Conservation (phyloP, 2,113 vertebrate genomes). For the Odobenus rosmarus region DNA sequence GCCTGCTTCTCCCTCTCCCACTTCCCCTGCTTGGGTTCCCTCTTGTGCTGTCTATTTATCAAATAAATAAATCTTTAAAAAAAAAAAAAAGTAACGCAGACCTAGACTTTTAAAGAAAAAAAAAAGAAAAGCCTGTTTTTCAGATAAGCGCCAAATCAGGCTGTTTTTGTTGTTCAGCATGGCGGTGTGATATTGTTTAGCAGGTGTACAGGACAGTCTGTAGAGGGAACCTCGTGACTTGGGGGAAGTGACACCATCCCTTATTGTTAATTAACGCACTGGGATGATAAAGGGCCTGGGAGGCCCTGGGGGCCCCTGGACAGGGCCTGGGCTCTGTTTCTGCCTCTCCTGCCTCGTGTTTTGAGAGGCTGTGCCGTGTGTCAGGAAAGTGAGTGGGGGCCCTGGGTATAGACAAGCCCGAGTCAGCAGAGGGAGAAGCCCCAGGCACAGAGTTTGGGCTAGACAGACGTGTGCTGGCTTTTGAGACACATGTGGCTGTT, state of each 20-base stretch:
- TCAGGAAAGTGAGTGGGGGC: neutral
- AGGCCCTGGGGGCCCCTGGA: neutral
- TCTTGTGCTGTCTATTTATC: no score
- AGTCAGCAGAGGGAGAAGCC: neutral
- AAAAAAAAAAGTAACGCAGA: no score
- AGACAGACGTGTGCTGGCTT: neutral
- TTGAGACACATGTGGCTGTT: neutral
- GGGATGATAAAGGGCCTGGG: no score
- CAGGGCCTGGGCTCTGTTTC: neutral
- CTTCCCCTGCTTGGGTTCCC: no score
- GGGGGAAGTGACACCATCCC: neutral
- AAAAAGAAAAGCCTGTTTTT: neutral
- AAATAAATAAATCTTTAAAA: no score
- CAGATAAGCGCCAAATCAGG: neutral
- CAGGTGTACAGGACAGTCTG: neutral
- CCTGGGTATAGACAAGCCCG: neutral
- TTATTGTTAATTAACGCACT: no score
- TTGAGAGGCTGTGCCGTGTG: neutral
- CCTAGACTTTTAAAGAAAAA: no score
- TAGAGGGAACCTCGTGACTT: neutral
- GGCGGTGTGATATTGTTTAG: rapidly evolving
- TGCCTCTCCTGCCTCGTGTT: neutral
- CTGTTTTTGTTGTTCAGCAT: neutral
- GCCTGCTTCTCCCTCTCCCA: no score
- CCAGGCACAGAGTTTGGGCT: neutral